These are phyloP conservation scores for Caenorhabditis sulstoni DNA, from an alignment of 2,888 invertebrate species.

Conservation along the genomic window DNA sequence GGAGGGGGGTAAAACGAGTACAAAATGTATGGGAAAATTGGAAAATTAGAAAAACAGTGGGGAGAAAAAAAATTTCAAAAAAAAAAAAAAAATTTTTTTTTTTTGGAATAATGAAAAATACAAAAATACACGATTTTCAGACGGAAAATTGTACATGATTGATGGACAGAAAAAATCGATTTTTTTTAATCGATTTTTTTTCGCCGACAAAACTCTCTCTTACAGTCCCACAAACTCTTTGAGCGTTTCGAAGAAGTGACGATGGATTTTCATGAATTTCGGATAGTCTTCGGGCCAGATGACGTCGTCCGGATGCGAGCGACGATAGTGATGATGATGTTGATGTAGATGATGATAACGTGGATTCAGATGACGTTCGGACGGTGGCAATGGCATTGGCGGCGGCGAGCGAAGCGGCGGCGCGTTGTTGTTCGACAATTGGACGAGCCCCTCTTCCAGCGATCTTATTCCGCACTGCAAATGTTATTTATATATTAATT, in stretches of 20 bases:
- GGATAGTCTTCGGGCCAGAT: constrained; percentile 33
- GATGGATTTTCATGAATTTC: constrained; percentile 47
- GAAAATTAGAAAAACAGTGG: background rate
- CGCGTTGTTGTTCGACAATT: constrained; percentile 32
- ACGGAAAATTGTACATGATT: too few relatives aligned
- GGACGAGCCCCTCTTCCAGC: constrained; percentile 29
- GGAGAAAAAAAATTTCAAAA: constrained; percentile 3
- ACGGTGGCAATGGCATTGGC: too few relatives aligned
- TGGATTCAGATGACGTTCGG: too few relatives aligned
- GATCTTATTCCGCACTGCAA: constrained; percentile 16
- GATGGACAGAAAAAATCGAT: too few relatives aligned
- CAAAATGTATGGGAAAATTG: too few relatives aligned
- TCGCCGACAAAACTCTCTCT: too few relatives aligned
- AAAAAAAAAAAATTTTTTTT: background rate
- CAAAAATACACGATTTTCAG: background rate
- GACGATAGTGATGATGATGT: too few relatives aligned
- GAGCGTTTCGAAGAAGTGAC: constrained; percentile 35
- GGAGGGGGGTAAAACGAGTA: constrained; percentile 21
- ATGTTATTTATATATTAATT: too few relatives aligned
- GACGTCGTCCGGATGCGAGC: background rate
- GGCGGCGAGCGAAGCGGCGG: constrained; percentile 9
- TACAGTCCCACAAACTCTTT: constrained; percentile 19
- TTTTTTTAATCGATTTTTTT: too few relatives aligned
- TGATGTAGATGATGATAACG: too few relatives aligned
- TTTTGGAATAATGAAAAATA: too few relatives aligned